Conservation (phyloP, 2,888 invertebrate species). For the Biston stratarius region DNA sequence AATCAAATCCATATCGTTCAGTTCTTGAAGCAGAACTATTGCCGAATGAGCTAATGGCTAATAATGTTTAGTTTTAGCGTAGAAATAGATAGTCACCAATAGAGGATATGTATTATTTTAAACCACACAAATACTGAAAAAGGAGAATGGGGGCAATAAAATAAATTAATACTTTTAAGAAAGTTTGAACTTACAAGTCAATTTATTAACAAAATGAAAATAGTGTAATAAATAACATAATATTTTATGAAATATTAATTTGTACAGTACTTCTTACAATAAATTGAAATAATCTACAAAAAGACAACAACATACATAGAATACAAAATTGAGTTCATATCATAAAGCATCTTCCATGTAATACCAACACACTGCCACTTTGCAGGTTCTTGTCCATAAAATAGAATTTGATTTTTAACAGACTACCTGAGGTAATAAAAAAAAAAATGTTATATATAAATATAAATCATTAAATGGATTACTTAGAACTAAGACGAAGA, state of each 20-base stretch:
- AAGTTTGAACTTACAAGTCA: slow-evolving; percentile 72
- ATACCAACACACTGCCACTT: slow-evolving; percentile 53
- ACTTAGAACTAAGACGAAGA: too few relatives aligned
- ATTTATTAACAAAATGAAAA: slow-evolving; percentile 83
- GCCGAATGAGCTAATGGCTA: too few relatives aligned
- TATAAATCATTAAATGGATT: too few relatives aligned
- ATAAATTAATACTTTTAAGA: slow-evolving; percentile 45
- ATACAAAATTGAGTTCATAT: slow-evolving; percentile 70
- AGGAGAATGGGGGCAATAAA: neutral
- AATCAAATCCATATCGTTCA: too few relatives aligned
- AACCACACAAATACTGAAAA: too few relatives aligned
- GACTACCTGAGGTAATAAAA: too few relatives aligned
- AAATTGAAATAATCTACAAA: slow-evolving; percentile 71
- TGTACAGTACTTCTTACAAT: slow-evolving; percentile 81
- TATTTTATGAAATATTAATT: slow-evolving; percentile 82
- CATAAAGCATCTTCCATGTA: slow-evolving; percentile 51
- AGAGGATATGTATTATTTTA: too few relatives aligned
- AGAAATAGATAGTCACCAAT: too few relatives aligned
- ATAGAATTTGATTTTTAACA: neutral
- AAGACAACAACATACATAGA: slow-evolving; percentile 76
- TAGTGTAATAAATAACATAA: slow-evolving; percentile 85
- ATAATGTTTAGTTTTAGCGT: too few relatives aligned
- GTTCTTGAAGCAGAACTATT: too few relatives aligned
- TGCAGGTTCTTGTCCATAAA: neutral
- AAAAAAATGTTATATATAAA: too few relatives aligned